A percentile compares a stretch with the other conserved stretches of the same genome.
Evolutionary conservation across 2,113 vertebrate genomes (phyloP).

Genomic region (Fulica atra): DNA sequence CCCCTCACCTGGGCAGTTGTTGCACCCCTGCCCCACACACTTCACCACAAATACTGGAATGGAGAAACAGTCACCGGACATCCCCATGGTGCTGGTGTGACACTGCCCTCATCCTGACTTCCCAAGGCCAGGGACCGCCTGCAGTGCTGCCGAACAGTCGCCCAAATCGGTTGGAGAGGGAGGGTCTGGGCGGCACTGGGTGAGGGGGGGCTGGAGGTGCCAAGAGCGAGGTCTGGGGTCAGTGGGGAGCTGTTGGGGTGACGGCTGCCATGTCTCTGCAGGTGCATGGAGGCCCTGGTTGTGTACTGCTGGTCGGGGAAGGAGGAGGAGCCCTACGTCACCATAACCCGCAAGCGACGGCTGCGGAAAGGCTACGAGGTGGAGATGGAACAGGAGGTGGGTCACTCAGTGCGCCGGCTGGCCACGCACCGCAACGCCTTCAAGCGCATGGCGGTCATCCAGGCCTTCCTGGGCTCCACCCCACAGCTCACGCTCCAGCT

Average conservation of each 20-base stretch:
- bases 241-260: rapidly evolving
- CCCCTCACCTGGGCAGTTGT: rapidly evolving
- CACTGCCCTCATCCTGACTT: neutral
- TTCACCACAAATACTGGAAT: neutral
- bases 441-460: constrained; percentile 92
- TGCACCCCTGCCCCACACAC: rapidly evolving
- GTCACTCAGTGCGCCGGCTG: constrained; percentile 86
- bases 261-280: constrained; percentile 51
- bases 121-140: neutral
- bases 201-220: rapidly evolving
- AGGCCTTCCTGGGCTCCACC: constrained; percentile 95
- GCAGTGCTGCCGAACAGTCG: rapidly evolving
- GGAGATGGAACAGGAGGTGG: constrained; percentile 91
- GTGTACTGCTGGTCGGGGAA: constrained; percentile 85
- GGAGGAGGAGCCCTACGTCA: constrained; percentile 83
- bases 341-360: constrained; percentile 85
- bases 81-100: rapidly evolving
- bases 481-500: constrained; percentile 96
- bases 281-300: constrained; percentile 92
- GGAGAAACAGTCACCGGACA: neutral
- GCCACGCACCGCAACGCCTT: constrained; percentile 91
- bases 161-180: neutral
- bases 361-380: constrained; percentile 78
- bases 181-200: neutral
- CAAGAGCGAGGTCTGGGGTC: rapidly evolving